Percentiles rank a stretch among this genome's conserved stretches.
Evolutionary conservation across 2,113 vertebrate species (phyloP).

Genomic region (Engystomops pustulosus): DNA sequence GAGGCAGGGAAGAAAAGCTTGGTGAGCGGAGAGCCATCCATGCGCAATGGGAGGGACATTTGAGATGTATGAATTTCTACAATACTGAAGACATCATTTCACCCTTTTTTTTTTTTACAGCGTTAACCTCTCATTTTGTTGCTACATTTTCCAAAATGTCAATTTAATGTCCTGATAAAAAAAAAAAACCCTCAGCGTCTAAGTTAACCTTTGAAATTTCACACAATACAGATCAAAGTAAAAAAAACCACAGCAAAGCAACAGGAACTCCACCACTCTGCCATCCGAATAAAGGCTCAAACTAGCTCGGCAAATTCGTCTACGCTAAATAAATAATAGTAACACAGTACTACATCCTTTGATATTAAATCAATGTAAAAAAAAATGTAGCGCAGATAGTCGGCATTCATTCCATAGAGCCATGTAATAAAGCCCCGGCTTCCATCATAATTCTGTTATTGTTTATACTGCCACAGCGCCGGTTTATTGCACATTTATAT

Average conservation of each 20-base stretch:
- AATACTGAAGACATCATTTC: constrained; percentile 31
- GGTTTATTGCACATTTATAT: constrained; percentile 56
- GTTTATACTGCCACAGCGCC: constrained; percentile 45
- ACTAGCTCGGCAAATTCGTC: constrained; percentile 63
- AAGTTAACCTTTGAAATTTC: constrained; percentile 72
- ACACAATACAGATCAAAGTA: constrained; percentile 66
- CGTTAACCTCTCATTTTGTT: constrained; percentile 59
- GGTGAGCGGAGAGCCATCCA: background rate
- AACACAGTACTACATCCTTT: constrained; percentile 56
- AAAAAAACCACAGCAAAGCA: constrained; percentile 61
- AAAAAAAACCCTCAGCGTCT: constrained; percentile 23
- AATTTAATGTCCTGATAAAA: constrained; percentile 63
- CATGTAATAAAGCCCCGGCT: constrained; percentile 37
- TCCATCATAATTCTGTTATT: constrained; percentile 47
- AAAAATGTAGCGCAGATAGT: constrained; percentile 46
- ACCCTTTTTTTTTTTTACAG: constrained; percentile 13
- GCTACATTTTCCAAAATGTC: constrained; percentile 66
- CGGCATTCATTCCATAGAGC: constrained; percentile 48
- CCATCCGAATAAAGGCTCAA: constrained; percentile 55
- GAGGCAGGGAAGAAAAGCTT: background rate
- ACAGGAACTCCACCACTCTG: constrained; percentile 60
- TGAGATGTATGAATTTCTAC: constrained; percentile 35
- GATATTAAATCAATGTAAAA: constrained; percentile 62
- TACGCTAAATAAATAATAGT: constrained; percentile 64
- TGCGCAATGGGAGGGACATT: constrained; percentile 43